phyloP scores from a whole-genome alignment of 2,888 invertebrate species.

The Plagodis dolabraria region DNA sequence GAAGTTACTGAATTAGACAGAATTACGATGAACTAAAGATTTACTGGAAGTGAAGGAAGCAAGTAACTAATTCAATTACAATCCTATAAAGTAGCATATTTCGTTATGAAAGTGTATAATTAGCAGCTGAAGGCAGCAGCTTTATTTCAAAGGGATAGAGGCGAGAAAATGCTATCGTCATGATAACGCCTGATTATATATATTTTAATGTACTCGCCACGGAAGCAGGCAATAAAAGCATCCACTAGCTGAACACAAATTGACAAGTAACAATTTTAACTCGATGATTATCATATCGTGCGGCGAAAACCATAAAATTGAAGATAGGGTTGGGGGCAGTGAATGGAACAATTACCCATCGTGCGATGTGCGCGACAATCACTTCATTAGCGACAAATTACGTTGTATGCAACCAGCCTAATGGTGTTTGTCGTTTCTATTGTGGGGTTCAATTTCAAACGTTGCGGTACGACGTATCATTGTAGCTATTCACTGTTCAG shows the following conservation, averaged over 20 bases:
- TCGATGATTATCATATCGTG: constrained; percentile 59
- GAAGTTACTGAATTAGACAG: constrained; percentile 2
- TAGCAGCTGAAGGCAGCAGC: background rate
- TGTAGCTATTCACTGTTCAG: constrained; percentile 12
- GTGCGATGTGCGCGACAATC: constrained; percentile 57
- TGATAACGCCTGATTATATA: constrained; percentile 12
- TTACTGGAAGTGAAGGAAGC: constrained; percentile 23
- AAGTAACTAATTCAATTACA: constrained; percentile 15
- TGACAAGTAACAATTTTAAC: constrained; percentile 68
- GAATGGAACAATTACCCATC: constrained; percentile 65
- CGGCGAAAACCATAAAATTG: constrained; percentile 63
- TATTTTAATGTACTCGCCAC: constrained; percentile 15
- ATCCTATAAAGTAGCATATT: constrained; percentile 5
- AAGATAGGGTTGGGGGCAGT: constrained; percentile 61
- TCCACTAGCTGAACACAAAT: constrained; percentile 52
- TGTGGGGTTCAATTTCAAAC: constrained; percentile 1
- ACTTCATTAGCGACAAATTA: constrained; percentile 62
- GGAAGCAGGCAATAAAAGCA: constrained; percentile 56
- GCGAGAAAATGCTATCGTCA: constrained; percentile 12
- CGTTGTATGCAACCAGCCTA: constrained; percentile 26
- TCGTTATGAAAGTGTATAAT: constrained; percentile 1
- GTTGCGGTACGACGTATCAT: background rate
- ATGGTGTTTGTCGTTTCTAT: constrained; percentile 23
- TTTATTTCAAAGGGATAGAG: constrained; percentile 13
- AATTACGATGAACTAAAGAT: constrained; percentile 15